Evolutionary conservation across 2,888 invertebrate species (phyloP).

Genomic region (Cinara cedri): DNA sequence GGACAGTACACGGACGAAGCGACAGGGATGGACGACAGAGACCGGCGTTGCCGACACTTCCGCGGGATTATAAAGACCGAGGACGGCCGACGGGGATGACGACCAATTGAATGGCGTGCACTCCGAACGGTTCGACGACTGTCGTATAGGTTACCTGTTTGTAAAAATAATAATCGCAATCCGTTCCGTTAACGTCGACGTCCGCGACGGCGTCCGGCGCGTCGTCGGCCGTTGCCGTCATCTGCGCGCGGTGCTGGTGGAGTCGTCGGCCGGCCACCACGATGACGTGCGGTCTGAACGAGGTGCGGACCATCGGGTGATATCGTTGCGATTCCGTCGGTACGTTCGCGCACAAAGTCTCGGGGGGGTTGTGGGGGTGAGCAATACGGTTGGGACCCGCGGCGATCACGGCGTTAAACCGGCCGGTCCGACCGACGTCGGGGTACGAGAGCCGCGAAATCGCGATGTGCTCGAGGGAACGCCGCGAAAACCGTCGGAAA

Average conservation of each 20-base stretch:
- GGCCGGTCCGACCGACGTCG: no score
- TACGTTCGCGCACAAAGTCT: not conserved
- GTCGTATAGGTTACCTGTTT: constrained; percentile 44
- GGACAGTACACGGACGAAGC: not conserved
- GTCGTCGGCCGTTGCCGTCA: not conserved
- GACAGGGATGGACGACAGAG: not conserved
- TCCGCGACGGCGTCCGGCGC: not conserved
- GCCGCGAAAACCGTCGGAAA: no score
- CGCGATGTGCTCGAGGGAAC: no score
- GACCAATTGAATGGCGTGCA: no score
- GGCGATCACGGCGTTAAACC: no score
- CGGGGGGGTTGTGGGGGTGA: no score
- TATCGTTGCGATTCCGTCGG: not conserved
- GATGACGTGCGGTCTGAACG: constrained; percentile 7
- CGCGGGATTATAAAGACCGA: not conserved
- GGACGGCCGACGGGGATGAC: no score
- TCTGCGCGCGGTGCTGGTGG: not conserved
- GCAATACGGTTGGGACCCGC: no score
- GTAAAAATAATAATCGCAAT: constrained; percentile 43
- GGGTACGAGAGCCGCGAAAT: no score
- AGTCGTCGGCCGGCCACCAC: constrained; percentile 37
- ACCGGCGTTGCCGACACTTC: not conserved
- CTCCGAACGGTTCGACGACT: no score
- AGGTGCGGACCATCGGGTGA: constrained; percentile 6
- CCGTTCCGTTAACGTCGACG: not conserved